Conservation (phyloP, 1,140 invertebrate species). For the Eumaeus atala region DNA sequence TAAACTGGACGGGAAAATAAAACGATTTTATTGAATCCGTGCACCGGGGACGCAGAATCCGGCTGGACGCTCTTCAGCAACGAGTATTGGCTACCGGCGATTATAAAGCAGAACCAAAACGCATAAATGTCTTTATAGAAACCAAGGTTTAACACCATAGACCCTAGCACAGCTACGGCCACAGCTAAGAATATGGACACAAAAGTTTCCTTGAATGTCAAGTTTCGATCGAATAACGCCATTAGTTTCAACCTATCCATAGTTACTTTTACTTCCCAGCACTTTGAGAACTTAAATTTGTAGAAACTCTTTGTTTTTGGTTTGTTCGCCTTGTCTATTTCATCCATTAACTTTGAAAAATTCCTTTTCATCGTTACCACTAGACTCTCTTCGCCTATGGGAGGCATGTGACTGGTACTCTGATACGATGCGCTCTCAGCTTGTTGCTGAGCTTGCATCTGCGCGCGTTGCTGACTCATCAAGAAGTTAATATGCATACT, state of each 20-base stretch:
- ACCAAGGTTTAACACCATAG: conserved; percentile 86
- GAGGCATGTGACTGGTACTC: conserved; percentile 55
- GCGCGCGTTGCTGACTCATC: conserved; percentile 52
- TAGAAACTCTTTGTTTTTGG: conserved; percentile 86
- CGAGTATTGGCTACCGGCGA: conserved; percentile 98
- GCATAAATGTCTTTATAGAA: conserved; percentile 95
- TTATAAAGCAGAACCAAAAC: conserved; percentile 97
- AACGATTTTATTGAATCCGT: conserved; percentile 97
- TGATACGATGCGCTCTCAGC: conserved; percentile 42
- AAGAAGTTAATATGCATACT: conserved; percentile 70
- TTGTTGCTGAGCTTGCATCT: conserved; percentile 52
- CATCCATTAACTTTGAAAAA: conserved; percentile 55
- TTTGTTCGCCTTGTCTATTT: conserved; percentile 60
- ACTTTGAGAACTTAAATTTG: conserved; percentile 86
- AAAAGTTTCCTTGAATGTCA: conserved; percentile 89
- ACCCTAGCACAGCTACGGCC: conserved; percentile 89
- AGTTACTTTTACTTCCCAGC: conserved; percentile 81
- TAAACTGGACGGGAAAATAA: conserved; percentile 96
- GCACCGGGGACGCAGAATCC: conserved; percentile 97
- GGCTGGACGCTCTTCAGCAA: conserved; percentile 98
- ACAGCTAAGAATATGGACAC: conserved; percentile 89
- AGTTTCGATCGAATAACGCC: conserved; percentile 94
- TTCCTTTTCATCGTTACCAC: conserved; percentile 58
- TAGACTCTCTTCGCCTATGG: conserved; percentile 59
- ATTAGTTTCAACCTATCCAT: conserved; percentile 94